Conservation (phyloP, 1,140 invertebrate species). For the Neuroterus valhalla region DNA sequence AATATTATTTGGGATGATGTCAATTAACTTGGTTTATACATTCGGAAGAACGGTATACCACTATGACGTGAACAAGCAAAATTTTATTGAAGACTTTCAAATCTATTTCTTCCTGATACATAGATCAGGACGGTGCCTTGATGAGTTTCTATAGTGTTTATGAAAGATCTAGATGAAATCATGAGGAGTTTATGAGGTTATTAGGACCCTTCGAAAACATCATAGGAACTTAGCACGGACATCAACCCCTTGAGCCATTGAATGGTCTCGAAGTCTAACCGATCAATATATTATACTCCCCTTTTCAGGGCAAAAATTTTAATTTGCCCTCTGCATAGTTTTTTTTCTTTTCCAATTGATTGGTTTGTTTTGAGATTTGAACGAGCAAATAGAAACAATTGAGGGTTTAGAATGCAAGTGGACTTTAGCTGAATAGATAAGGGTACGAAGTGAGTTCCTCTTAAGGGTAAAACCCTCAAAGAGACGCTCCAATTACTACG, state of each 20-base stretch:
- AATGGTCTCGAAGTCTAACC: no score
- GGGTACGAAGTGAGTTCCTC: constrained; percentile 20
- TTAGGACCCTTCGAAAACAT: no score
- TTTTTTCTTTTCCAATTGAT: background rate
- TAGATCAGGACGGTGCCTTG: no score
- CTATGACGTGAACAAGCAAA: background rate
- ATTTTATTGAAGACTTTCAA: background rate
- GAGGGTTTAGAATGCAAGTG: constrained; percentile 2
- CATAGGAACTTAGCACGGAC: no score
- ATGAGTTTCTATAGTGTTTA: no score
- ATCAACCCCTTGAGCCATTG: no score
- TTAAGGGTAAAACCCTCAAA: constrained; percentile 29
- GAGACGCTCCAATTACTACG: constrained; percentile 24
- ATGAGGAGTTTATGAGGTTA: no score
- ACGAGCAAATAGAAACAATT: constrained; percentile 17
- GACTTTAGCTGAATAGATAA: constrained; percentile 8
- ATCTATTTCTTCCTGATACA: background rate
- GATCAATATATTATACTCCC: no score
- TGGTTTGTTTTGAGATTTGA: constrained; percentile 17
- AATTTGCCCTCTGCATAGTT: no score
- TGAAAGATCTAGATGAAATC: no score
- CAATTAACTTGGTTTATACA: background rate
- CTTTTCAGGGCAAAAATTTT: no score
- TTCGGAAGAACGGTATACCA: background rate
- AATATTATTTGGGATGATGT: background rate